These are phyloP conservation scores for Grapholita molesta DNA, from an alignment of 1,140 invertebrate species.

Conservation along the genomic window DNA sequence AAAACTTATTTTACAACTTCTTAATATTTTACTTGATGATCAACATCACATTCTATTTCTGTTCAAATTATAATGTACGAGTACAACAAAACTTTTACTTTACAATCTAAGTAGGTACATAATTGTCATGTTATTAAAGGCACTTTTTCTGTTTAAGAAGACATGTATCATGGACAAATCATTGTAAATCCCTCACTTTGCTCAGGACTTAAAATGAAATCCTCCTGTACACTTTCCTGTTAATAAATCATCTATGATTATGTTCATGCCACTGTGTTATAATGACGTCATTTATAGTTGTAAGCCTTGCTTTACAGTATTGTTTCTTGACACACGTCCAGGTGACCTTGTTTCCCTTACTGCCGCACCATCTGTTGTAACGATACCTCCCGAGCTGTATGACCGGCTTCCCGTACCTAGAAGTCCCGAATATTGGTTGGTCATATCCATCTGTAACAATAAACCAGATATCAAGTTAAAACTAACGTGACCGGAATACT, in stretches of 20 bases:
- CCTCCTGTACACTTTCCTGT: background rate
- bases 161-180: background rate
- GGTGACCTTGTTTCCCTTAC: background rate
- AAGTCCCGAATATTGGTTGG: background rate
- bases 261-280: background rate
- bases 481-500: too few species aligned
- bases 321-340: conserved; percentile 18
- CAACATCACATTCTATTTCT: too few species aligned
- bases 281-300: background rate
- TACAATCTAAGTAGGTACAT: background rate
- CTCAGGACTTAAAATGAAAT: background rate
- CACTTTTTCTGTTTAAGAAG: too few species aligned
- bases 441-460: background rate
- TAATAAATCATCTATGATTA: background rate
- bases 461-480: too few species aligned
- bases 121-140: background rate
- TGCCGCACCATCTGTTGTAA: conserved; percentile 13
- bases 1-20: too few species aligned
- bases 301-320: background rate
- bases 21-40: too few species aligned
- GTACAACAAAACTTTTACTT: too few species aligned
- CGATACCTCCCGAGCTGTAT: conserved; percentile 18
- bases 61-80: too few species aligned
- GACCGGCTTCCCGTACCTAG: conserved; percentile 10
- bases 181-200: background rate